phyloP scores from a whole-genome alignment of 35 echinoderm and acorn worm genomes.

The Lytechinus variegatus region DNA sequence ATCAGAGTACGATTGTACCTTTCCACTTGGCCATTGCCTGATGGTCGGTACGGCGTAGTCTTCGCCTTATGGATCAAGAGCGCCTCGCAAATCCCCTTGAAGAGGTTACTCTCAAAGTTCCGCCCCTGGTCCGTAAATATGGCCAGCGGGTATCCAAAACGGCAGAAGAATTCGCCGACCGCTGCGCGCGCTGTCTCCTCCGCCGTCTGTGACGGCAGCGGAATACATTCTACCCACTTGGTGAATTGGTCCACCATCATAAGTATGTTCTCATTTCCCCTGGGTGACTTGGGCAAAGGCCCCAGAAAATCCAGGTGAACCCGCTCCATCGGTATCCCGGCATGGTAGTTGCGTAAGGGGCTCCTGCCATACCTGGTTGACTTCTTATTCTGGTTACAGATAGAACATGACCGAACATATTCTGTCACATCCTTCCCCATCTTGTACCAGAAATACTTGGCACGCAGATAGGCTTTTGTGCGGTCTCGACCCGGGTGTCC shows the following conservation, averaged over 20 bases:
- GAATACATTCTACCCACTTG: too few relatives aligned
- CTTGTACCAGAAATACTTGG: not conserved
- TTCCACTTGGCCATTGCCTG: too few relatives aligned
- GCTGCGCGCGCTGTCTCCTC: too few relatives aligned
- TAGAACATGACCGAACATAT: not conserved
- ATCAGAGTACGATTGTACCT: too few relatives aligned
- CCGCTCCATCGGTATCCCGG: not conserved
- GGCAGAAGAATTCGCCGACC: not conserved
- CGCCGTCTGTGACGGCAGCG: too few relatives aligned
- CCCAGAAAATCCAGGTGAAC: not conserved
- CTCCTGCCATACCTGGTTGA: not conserved
- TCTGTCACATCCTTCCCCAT: not conserved
- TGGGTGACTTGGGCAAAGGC: not conserved
- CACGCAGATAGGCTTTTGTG: not conserved
- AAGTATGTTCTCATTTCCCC: not conserved
- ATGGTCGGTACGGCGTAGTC: too few relatives aligned
- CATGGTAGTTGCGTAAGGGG: not conserved
- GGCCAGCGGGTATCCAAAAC: too few relatives aligned
- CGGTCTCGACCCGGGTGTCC: not conserved
- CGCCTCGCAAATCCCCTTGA: too few relatives aligned
- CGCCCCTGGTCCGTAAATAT: too few relatives aligned
- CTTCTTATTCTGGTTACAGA: not conserved
- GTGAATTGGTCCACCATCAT: not conserved
- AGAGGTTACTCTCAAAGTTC: too few relatives aligned
- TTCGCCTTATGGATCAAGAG: too few relatives aligned